Base-by-base conservation (phyloP, 2,797 vertebrate species). In the Gallinago nigripennis region DNA sequence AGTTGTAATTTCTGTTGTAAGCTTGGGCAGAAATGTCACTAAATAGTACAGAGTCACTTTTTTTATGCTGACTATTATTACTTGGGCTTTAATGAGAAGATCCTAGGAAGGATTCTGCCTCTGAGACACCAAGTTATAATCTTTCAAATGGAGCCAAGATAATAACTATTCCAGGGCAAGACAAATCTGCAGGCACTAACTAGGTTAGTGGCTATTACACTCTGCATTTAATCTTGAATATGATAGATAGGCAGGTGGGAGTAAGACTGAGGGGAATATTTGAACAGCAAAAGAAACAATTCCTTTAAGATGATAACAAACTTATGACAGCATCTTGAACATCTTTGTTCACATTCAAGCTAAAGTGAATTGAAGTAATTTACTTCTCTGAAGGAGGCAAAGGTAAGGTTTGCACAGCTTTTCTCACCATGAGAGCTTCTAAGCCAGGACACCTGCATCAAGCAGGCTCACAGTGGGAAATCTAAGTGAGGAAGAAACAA, bases 101-200 rank as follows among this genome's bases (percentile, higher is more conserved):
- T 94, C 31, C 77, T 80, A 85, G 83, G 60, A 86, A 77, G 56
- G 56, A 86, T 85, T 95, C 82, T 92, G 50, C 71, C 81, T 82
- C 82, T 92, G 90, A 90, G 79, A 88, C n/a, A 87, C 54, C 78
- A 75, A 56, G 83, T 92, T 89, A 71, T 41, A 85, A 82, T 78
- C 83, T 94, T 92, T 92, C 78, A 83, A 66, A 87, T 53, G 54
- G 94, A 95, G 86, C 71, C 90, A 92, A 95, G 61, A 53, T 89
- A 94, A 89, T 86, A 93, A 93, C 72, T 78, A 82, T 61, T 96
- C 58, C 82, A 78, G 35, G 41, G 63, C 71, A 91, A 95, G 84
- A 87, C 15, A 78, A 87, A 96, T 92, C 78, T 90, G 18, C 51
- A 76, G 70, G 63, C 64, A 56, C 71, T 94, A 92, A 93, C 27